Conservation (phyloP, 2,113 vertebrate species). For the Eolophus roseicapilla region DNA sequence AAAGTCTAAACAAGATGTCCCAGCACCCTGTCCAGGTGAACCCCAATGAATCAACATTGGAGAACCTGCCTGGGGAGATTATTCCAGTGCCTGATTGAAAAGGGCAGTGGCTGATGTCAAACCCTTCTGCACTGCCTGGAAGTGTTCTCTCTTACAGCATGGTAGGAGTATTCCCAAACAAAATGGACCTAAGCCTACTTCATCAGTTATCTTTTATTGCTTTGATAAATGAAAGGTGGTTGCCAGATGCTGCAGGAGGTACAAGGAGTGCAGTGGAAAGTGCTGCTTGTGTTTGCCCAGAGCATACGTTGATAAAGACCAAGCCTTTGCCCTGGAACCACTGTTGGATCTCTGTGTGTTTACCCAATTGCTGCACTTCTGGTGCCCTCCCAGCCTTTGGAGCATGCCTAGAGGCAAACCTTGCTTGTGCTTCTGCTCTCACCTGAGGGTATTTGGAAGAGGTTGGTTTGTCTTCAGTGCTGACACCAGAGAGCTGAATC, state of each 20-base stretch:
- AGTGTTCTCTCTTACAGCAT: accelerated
- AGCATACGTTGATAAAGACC: accelerated
- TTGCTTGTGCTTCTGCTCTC: neutral
- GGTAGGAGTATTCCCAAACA: neutral
- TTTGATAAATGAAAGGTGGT: neutral
- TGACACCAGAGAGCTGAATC: neutral
- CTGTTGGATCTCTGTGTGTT: no score
- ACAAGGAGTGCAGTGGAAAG: accelerated
- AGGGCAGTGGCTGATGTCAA: neutral
- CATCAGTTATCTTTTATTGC: neutral
- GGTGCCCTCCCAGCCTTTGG: neutral
- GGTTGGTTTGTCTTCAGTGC: neutral
- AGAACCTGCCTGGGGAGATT: neutral
- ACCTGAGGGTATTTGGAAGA: neutral
- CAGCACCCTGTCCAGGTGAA: neutral
- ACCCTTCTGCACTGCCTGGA: accelerated
- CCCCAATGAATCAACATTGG: neutral
- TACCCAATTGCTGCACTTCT: neutral
- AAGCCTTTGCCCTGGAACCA: accelerated
- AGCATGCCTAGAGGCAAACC: neutral
- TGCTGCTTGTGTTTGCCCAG: neutral
- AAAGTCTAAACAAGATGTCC: neutral
- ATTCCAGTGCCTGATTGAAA: neutral
- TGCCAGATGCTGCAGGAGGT: neutral
- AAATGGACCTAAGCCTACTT: neutral